Conservation (phyloP, 2,797 vertebrate species). For the Pogonophryne albipinna region DNA sequence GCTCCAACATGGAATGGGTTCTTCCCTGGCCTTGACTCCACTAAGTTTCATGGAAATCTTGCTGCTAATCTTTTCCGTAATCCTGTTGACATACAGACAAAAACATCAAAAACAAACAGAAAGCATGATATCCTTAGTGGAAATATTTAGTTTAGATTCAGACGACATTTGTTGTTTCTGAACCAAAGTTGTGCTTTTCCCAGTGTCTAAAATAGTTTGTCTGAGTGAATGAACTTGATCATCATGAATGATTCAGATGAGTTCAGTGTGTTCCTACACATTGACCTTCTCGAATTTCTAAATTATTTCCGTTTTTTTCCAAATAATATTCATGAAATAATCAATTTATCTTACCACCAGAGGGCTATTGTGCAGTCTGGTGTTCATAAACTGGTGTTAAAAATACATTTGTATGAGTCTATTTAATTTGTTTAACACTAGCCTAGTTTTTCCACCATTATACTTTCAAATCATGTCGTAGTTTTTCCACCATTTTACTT, state of each 20-base stretch:
- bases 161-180: background rate
- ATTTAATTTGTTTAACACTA: background rate
- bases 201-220: background rate
- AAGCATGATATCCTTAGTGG: no score
- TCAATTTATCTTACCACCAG: background rate
- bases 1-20: no score
- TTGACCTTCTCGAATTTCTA: no score
- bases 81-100: no score
- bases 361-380: background rate
- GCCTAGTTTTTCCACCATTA: no score
- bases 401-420: background rate
- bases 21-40: no score
- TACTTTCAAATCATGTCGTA: conserved; percentile 1
- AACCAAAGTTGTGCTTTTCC: background rate
- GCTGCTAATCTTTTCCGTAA: no score
- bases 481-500: background rate
- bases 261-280: background rate
- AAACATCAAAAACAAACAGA: no score
- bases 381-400: background rate
- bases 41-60: no score
- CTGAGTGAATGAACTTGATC: background rate
- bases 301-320: background rate
- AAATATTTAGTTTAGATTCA: background rate
- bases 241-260: background rate
- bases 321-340: background rate